A percentile compares a stretch with the other conserved stretches of the same genome.
These are phyloP conservation scores for Andrena flavipes DNA, from an alignment of 2,888 invertebrate genomes.

Conservation along the genomic window DNA sequence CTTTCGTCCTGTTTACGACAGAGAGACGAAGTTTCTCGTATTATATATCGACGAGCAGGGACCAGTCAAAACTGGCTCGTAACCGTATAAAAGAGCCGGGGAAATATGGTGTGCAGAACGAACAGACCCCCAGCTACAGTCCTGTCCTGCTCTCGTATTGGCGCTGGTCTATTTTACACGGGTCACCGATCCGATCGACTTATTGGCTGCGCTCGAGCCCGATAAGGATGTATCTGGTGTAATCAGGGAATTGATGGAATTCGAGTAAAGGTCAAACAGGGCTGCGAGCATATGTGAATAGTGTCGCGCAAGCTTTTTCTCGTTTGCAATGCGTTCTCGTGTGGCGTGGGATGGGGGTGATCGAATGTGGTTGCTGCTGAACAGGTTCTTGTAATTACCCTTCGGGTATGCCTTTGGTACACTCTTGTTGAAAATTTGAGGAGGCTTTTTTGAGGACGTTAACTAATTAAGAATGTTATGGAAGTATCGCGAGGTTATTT, in stretches of 20 bases:
- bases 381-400: too few relatives aligned
- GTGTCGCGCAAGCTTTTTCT: background rate
- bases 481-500: too few relatives aligned
- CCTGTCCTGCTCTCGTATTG: slow-evolving; percentile 2
- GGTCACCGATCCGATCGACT: slow-evolving; percentile 48
- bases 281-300: background rate
- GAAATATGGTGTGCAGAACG: background rate
- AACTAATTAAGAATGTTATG: too few relatives aligned
- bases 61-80: slow-evolving; percentile 1
- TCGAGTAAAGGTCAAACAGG: slow-evolving; percentile 17
- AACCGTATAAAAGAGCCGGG: background rate
- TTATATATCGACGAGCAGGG: background rate
- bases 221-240: slow-evolving; percentile 48
- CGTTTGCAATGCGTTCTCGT: too few relatives aligned
- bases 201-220: slow-evolving; percentile 45
- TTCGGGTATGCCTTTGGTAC: too few relatives aligned
- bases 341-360: too few relatives aligned
- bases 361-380: too few relatives aligned
- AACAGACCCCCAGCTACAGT: background rate
- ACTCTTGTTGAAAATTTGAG: too few relatives aligned
- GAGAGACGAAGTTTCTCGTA: too few relatives aligned
- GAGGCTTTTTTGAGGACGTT: too few relatives aligned
- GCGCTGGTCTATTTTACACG: slow-evolving; percentile 54
- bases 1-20: too few relatives aligned
- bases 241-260: slow-evolving; percentile 47